Percentiles rank a stretch among this genome's conserved stretches.
Conservation (phyloP, 2,797 vertebrate genomes). For the Scyliorhinus canicula region DNA sequence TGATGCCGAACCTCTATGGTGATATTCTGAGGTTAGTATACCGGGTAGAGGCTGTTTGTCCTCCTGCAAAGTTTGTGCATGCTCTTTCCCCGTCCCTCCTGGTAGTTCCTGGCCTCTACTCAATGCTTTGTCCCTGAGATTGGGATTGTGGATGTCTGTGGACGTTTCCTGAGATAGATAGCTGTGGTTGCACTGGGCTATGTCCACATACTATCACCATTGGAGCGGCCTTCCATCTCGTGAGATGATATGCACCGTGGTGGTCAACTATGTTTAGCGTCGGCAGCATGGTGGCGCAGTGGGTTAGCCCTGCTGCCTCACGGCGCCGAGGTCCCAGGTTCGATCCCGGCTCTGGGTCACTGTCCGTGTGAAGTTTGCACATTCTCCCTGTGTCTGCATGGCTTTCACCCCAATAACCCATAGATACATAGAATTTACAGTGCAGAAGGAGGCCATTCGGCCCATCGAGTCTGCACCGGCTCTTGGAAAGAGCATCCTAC, state of each 20-base stretch:
- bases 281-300: too few species aligned
- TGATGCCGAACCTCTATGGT: conserved; percentile 96
- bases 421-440: too few species aligned
- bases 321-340: too few species aligned
- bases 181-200: not conserved
- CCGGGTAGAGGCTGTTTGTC: not conserved
- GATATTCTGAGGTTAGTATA: conserved; percentile 84
- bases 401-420: too few species aligned
- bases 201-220: not conserved
- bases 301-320: too few species aligned
- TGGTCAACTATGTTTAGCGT: not conserved
- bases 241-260: not conserved
- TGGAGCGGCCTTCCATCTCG: not conserved
- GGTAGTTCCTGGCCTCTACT: not conserved
- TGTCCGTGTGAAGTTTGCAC: too few species aligned
- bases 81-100: not conserved
- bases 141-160: not conserved
- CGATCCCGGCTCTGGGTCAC: too few species aligned
- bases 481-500: too few species aligned
- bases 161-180: not conserved
- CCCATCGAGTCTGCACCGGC: too few species aligned
- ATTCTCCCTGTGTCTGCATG: too few species aligned
- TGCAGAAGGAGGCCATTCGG: too few species aligned
- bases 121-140: too few species aligned
- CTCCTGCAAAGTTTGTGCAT: conserved; percentile 39